Percentiles rank a stretch among this genome's conserved stretches.
These are phyloP conservation scores for Hypomecis atomaria DNA, from an alignment of 2,888 invertebrate genomes.

Conservation along the genomic window DNA sequence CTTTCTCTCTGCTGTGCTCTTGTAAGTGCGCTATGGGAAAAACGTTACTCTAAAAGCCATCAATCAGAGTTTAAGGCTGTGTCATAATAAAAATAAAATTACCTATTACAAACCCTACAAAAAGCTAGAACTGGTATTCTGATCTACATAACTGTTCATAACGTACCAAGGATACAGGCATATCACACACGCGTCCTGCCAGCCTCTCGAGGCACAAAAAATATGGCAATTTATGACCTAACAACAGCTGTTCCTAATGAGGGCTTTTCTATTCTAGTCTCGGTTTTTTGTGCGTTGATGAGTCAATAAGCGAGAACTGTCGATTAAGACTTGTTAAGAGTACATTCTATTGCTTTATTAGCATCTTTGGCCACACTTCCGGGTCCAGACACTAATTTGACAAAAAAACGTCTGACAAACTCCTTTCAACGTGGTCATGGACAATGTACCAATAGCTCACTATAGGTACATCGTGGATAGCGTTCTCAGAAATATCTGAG, in stretches of 20 bases:
- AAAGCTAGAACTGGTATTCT: no score
- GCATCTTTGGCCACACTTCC: constrained; percentile 31
- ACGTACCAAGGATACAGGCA: constrained; percentile 12
- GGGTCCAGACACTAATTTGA: constrained; percentile 21
- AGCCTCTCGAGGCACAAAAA: constrained; percentile 20
- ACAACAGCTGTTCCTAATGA: constrained; percentile 40
- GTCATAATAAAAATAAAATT: no score
- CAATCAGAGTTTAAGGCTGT: no score
- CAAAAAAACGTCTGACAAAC: constrained; percentile 22
- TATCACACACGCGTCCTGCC: constrained; percentile 17
- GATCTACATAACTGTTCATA: not conserved
- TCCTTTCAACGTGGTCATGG: constrained; percentile 17
- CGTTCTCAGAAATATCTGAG: constrained; percentile 39
- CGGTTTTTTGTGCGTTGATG: constrained; percentile 33
- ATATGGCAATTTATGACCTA: constrained; percentile 25
- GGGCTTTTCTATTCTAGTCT: constrained; percentile 37
- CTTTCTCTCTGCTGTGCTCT: no score
- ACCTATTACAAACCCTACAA: no score
- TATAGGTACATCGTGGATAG: constrained; percentile 17
- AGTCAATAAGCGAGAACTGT: constrained; percentile 36
- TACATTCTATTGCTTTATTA: constrained; percentile 32
- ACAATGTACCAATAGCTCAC: constrained; percentile 23
- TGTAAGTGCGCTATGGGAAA: no score
- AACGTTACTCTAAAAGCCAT: no score
- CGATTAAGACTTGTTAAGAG: constrained; percentile 37